These are phyloP conservation scores for Axinella damicornis DNA, from an alignment of 37 sponge, comb jelly and placozoan species.

Conservation along the genomic window DNA sequence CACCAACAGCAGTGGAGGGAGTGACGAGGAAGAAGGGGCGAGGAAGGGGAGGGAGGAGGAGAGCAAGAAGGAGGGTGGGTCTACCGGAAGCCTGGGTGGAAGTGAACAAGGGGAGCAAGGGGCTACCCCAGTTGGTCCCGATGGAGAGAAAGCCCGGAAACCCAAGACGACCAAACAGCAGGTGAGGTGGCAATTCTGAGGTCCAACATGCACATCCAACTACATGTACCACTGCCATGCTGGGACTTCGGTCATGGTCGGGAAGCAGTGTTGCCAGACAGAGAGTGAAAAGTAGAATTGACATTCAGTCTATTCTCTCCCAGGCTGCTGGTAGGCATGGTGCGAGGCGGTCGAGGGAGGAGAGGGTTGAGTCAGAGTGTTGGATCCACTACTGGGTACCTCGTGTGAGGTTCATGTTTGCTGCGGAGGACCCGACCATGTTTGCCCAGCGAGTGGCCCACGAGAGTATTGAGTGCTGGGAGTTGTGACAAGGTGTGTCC, in stretches of 20 bases:
- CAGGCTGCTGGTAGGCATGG: conserved; percentile 5
- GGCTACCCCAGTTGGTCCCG: not conserved
- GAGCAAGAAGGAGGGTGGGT: not conserved
- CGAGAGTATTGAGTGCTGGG: not conserved
- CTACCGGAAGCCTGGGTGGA: not conserved
- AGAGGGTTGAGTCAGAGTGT: conserved; percentile 29
- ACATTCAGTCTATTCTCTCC: not conserved
- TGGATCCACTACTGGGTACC: conserved; percentile 91
- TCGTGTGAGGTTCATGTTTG: conserved; percentile 91
- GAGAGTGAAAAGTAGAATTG: no score
- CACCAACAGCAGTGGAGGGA: not conserved
- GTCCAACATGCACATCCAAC: no score
- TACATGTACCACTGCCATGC: no score
- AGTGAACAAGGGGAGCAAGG: conserved; percentile 8
- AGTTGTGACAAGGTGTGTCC: no score
- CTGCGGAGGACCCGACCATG: conserved; percentile 91
- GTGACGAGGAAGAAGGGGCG: not conserved
- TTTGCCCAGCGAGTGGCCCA: conserved; percentile 84
- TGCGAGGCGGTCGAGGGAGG: conserved; percentile 4
- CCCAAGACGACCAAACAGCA: not conserved
- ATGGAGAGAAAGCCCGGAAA: conserved; percentile 3
- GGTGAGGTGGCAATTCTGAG: not conserved
- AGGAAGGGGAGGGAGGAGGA: not conserved
- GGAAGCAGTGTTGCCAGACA: no score
- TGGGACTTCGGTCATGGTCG: no score